Percentiles rank a stretch among this genome's conserved stretches.
These are phyloP conservation scores for Catamblyrhynchus diadema DNA, from an alignment of 2,797 vertebrate genomes.

Conservation along the genomic window DNA sequence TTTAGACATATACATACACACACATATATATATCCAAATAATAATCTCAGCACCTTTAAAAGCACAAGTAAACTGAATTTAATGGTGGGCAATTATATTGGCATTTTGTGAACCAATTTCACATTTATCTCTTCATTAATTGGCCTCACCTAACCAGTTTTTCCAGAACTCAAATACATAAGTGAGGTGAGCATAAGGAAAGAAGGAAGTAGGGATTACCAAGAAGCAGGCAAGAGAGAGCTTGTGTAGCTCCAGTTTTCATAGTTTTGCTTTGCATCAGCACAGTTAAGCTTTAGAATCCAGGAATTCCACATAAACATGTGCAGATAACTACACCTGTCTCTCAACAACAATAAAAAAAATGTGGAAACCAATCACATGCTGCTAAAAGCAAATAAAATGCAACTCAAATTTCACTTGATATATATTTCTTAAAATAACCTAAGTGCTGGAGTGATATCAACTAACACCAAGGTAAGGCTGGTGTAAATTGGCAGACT, in stretches of 20 bases:
- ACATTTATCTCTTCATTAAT: background rate
- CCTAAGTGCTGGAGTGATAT: background rate
- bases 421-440: background rate
- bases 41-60: background rate
- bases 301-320: background rate
- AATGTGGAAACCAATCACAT: background rate
- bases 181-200: background rate
- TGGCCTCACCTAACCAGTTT: background rate
- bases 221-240: background rate
- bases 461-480: background rate
- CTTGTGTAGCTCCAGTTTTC: background rate
- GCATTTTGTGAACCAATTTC: background rate
- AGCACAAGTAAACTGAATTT: background rate
- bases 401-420: background rate
- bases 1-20: background rate
- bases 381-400: background rate
- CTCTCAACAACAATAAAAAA: background rate
- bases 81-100: background rate
- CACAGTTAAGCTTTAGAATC: background rate
- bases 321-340: background rate
- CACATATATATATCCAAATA: background rate
- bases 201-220: background rate
- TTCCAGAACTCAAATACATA: background rate
- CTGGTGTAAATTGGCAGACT: constrained; percentile 8
- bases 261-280: background rate